Conservation (phyloP, 2,888 invertebrate genomes). For the Rosalia funebris region DNA sequence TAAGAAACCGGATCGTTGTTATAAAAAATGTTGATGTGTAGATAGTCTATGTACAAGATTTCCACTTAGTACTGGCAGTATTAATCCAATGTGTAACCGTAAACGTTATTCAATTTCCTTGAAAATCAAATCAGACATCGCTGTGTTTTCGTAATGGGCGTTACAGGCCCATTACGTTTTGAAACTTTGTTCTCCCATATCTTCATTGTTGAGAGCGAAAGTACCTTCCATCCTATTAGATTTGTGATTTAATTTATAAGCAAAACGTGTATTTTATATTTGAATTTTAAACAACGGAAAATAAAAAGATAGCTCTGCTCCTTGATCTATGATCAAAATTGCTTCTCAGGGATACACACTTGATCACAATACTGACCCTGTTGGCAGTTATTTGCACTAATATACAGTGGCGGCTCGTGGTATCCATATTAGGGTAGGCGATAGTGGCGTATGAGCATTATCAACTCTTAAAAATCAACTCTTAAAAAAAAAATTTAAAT, state of each 20-base stretch:
- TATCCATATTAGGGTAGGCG: no score
- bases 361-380: not conserved
- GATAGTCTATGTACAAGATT: conserved; percentile 8
- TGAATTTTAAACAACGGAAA: not conserved
- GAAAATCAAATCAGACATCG: no score
- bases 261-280: not conserved
- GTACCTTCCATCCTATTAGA: not conserved
- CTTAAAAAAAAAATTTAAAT: no score
- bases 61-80: not conserved
- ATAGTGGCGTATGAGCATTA: no score
- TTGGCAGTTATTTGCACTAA: no score
- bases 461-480: no score
- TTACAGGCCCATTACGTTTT: no score
- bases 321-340: not conserved
- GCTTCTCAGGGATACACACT: not conserved
- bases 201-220: not conserved
- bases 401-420: no score
- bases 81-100: not conserved
- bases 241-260: no score
- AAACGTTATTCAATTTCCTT: not conserved
- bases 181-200: not conserved
- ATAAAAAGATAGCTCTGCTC: not conserved
- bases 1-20: conserved; percentile 35
- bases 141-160: no score
- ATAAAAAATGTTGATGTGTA: conserved; percentile 11